Base-by-base conservation (phyloP, 1,140 invertebrate genomes). In the Heliconius himera region DNA sequence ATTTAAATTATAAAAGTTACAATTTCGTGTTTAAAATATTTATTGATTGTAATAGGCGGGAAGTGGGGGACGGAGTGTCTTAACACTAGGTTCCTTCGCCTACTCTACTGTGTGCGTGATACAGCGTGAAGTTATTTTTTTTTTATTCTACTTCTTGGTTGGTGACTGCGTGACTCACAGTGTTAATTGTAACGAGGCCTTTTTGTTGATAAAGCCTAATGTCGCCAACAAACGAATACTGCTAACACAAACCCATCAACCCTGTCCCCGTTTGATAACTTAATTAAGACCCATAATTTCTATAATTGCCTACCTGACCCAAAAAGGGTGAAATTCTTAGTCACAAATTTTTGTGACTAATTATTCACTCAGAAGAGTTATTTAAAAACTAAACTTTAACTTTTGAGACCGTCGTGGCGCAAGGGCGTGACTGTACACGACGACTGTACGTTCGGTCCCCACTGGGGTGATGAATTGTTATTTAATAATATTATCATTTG, bases 231-330 rank as follows among this genome's bases (percentile, higher is more conserved):
- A 78, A 33, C 49, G n/a, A 77, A 72, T 73, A 36, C 33, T 76
- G 70, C 80, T 80, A 80, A 82, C 73, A 66, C 78, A 84, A 83
- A 82, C 81, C 81, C 84, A 75, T 81, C 86, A 88, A 86, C 88
- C 86, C 84, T 90, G 89, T 79, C 86, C 87, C 84, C 84, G 51
- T 89, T 90, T 70, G 76, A 79, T 85, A 49, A 77, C 71, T 54
- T 74, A 81, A 74, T 70, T 77, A 51, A 49, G 54, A n/a, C 70
- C 70, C 60, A 16, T 8, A 66, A 56, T 75, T 79, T 36, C 11
- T 29, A 76, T 70, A 70, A 49, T 76, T 83, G 87, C 87, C 81
- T 87, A 66, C 60, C 22, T 66, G 60, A 66, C 60, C 22, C 60
- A 29, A 66, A 66, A 66, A 26, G 60, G 41, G 60, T 29, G 13